Evolutionary conservation across 2,797 vertebrate species (phyloP), one percentile per base, ranked within the genome.

Genomic region (Ctenochaetus hawaiiensis): DNA sequence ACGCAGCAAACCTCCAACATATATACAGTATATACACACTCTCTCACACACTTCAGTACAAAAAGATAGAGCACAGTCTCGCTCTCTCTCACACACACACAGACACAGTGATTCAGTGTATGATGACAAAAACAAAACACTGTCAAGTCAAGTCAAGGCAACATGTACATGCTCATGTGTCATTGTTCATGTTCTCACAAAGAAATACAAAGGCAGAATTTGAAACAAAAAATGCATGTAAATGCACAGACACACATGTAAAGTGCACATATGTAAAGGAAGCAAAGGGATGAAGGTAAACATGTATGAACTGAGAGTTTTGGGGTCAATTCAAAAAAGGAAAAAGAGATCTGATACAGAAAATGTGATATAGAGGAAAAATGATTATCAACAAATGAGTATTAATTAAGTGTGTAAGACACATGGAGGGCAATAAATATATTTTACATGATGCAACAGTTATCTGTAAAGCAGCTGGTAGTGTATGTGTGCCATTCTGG

Each of bases 261-360:
- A 94, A 93, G 91, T 93, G 91, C 90, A 92, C 83, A 84, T 82
- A 82, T 86, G 76, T 78, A 73, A 43, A 75, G 47, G 57, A 65
- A 70, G 70, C 81, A 30, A 75, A 80, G 54, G 64, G 75, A 59
- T 62, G 78, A 80, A 86, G 73, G 82, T 68, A 77, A 18, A 78
- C 44, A 71, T 41, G 51, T 70, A 72, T 76, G 66, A 78, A 14
- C 68, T 81, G 52, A 68, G 52, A 49, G 67, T 61, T 84, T 69
- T 60, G 62, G 56, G 54, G 57, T 11, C 23, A 60, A 59, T 49
- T 80, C 20, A 13, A 47, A n/a, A 10, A 65, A 7, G 63, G 66
- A 18, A 56, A 16, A 54, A 66, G 66, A 45, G 0, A 61, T 41
- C n/a, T 80, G 39, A 56, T 60, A 12, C 6, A 6, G n/a, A 52